phyloP scores from a whole-genome alignment of 1,140 invertebrate genomes.

The Calliphora vicina region DNA sequence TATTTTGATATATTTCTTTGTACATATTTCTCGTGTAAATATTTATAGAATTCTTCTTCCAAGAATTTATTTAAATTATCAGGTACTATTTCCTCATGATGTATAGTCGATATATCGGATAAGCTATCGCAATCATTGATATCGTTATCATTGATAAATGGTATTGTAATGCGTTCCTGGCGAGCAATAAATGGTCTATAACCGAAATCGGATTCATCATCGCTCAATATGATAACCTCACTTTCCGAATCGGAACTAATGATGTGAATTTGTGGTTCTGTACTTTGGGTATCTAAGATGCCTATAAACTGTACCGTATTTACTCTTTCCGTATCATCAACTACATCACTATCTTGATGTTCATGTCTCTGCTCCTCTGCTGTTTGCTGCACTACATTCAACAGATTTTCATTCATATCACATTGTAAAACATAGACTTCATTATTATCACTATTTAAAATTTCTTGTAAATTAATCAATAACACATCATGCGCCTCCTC shows the following conservation, averaged over 20 bases:
- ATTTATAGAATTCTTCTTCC: constrained; percentile 51
- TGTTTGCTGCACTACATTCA: constrained; percentile 1
- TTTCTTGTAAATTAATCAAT: constrained; percentile 57
- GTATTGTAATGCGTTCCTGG: not conserved
- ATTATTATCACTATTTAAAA: constrained; percentile 54
- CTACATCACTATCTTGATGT: too few species aligned
- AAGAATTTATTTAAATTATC: constrained; percentile 42
- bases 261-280: not conserved
- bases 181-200: not conserved
- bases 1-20: constrained; percentile 49
- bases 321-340: constrained; percentile 5
- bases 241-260: not conserved
- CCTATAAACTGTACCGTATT: constrained; percentile 5
- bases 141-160: not conserved
- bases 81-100: constrained; percentile 53
- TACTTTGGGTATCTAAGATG: not conserved
- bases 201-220: not conserved
- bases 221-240: constrained; percentile 10
- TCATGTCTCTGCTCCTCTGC: not conserved
- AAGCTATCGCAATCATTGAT: constrained; percentile 15
- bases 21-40: constrained; percentile 58
- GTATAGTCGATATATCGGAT: constrained; percentile 45
- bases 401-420: constrained; percentile 59
- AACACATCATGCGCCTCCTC: constrained; percentile 51
- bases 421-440: constrained; percentile 60